Evolutionary conservation across 1,140 invertebrate genomes (phyloP).

Genomic region (Bombus ignitus): DNA sequence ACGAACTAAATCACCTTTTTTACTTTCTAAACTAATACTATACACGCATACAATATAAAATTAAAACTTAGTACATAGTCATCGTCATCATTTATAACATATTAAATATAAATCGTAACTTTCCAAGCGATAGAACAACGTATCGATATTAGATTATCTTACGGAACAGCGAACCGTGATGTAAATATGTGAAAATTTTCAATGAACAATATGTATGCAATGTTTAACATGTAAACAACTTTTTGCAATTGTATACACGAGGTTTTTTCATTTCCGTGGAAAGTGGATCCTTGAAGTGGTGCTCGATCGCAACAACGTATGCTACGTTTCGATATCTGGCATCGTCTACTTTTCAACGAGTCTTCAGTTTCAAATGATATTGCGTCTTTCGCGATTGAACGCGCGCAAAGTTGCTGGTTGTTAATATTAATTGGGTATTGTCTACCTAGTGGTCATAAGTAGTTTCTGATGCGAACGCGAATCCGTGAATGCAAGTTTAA

Average conservation of each 20-base stretch:
- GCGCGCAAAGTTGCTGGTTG: background rate
- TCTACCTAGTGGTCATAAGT: conserved; percentile 5
- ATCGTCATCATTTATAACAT: background rate
- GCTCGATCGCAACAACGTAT: background rate
- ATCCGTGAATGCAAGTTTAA: conserved; percentile 22
- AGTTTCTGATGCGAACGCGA: conserved; percentile 10
- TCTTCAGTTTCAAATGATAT: background rate
- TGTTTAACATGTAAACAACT: background rate
- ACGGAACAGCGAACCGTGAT: background rate
- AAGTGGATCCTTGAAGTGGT: conserved; percentile 1
- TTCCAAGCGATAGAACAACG: background rate
- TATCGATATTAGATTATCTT: background rate
- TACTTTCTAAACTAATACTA: too few relatives aligned
- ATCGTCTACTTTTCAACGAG: conserved; percentile 8
- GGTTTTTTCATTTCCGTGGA: background rate
- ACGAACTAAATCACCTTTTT: background rate
- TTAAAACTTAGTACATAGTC: background rate
- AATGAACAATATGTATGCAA: background rate
- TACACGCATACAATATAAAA: background rate
- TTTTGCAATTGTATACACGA: too few relatives aligned
- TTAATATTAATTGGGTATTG: conserved; percentile 35
- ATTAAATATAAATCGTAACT: background rate
- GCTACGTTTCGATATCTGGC: conserved; percentile 5
- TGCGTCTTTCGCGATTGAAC: background rate
- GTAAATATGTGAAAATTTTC: background rate